Evolutionary conservation across 2,113 vertebrate genomes (phyloP), one percentile per base, ranked within the genome.

Genomic region (Oxyura jamaicensis): DNA sequence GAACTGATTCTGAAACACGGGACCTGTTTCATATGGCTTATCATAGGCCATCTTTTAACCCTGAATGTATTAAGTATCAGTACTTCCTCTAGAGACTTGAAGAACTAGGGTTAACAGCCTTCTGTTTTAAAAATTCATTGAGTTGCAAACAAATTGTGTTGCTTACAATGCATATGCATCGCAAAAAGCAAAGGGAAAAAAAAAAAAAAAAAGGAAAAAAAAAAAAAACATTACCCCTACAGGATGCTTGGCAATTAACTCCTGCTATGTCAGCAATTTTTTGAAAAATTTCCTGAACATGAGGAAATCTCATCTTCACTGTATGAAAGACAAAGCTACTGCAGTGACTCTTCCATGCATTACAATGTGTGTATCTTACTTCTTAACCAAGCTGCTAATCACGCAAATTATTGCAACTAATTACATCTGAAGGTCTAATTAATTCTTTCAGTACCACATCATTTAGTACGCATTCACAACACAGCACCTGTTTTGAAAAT

Each of bases 321-420:
- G 87, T 96, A 80, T 96, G 97, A 97, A 97, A 98, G 97, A 98
- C 98, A 98, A 98, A 98, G 97, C 97, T 95, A 95, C 96, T 93
- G 97, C 98, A 96, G 97, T 95, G 96, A 98, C 96, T 98, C 97
- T 97, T 97, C 97, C 95, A 95, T 97, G 98, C 98, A 97, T 98
- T 98, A 98, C 98, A 98, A 98, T 98, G 98, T 98, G 98, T 98
- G 98, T 98, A 99, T 98, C 99, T 99, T 98, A 98, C 98, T 99
- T 98, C 98, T 99, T 99, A 99, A 99, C 99, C 98, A 98, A 98
- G 98, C 99, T 98, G 98, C 99, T 99, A 99, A 99, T 99, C 99
- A 99, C 99, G 98, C 99, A 99, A 99, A 99, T 99, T 99, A 99
- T 99, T 99, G 98, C 99, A 98, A 99, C 99, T 99, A 99, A 99